These are phyloP conservation scores for Chondrosia reniformis DNA, from an alignment of 37 sponge, comb jelly and placozoan species.

Conservation along the genomic window DNA sequence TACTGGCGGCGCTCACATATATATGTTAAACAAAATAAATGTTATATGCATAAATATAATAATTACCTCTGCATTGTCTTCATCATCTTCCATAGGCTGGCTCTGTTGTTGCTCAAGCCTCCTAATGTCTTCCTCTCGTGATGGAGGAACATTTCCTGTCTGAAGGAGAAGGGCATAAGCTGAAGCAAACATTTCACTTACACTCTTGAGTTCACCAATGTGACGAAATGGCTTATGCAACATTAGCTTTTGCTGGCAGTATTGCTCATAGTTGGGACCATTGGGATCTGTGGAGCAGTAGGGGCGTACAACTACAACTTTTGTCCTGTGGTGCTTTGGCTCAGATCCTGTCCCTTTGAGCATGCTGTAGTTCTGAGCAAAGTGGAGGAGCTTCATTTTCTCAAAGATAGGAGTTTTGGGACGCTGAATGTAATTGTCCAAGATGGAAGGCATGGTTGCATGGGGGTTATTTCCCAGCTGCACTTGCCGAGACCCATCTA, in stretches of 20 bases:
- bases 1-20: neutral
- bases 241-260: slow-evolving; percentile 57
- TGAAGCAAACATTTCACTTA: slow-evolving; percentile 8
- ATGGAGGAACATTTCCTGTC: slow-evolving; percentile 33
- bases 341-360: slow-evolving; percentile 11
- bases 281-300: slow-evolving; percentile 48
- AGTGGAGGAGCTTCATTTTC: slow-evolving; percentile 22
- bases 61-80: neutral
- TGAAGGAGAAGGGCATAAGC: slow-evolving; percentile 51
- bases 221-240: slow-evolving; percentile 41
- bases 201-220: slow-evolving; percentile 9
- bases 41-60: neutral
- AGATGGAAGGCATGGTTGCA: slow-evolving; percentile 17
- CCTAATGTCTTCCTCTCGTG: slow-evolving; percentile 51
- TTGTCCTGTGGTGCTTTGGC: neutral
- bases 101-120: slow-evolving; percentile 24
- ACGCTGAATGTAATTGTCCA: slow-evolving; percentile 12
- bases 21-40: too few relatives aligned
- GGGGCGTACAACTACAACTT: slow-evolving; percentile 28
- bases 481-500: slow-evolving; percentile 36
- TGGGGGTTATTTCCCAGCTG: neutral
- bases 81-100: neutral
- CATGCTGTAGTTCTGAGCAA: slow-evolving; percentile 24
- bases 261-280: slow-evolving; percentile 46
- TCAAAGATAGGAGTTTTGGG: slow-evolving; percentile 22